phyloP scores from a whole-genome alignment of 2,797 vertebrate genomes.

The Ammospiza maritima region DNA sequence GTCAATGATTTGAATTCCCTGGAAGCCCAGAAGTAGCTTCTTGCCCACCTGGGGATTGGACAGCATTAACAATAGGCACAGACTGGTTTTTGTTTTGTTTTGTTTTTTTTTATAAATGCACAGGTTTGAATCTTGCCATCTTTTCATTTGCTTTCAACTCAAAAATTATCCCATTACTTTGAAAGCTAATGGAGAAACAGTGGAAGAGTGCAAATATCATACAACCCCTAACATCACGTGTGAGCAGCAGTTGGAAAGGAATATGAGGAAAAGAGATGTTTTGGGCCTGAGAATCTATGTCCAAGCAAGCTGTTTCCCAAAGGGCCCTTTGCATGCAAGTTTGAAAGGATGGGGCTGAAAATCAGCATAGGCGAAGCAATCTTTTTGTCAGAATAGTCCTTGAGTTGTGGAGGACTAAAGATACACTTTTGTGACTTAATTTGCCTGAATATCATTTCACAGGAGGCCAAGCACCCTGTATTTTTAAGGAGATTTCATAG shows the following conservation, averaged over 20 bases:
- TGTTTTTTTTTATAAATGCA: not conserved
- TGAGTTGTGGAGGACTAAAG: not conserved
- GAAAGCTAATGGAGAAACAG: not conserved
- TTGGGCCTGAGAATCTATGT: not conserved
- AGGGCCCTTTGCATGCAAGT: not conserved
- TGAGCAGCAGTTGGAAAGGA: not conserved
- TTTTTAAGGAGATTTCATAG: not conserved
- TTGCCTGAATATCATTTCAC: not conserved
- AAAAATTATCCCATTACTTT: not conserved
- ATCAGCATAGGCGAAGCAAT: not conserved
- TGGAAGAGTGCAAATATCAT: not conserved
- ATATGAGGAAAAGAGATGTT: not conserved
- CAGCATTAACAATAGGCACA: not conserved
- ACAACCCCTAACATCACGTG: not conserved
- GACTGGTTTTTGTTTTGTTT: not conserved
- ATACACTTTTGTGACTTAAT: not conserved
- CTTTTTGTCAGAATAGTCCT: not conserved
- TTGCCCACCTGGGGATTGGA: not conserved
- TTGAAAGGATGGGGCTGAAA: not conserved
- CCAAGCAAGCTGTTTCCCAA: not conserved
- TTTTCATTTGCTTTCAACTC: not conserved
- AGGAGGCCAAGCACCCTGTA: not conserved
- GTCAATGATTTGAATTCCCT: not conserved
- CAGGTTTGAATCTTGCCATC: not conserved
- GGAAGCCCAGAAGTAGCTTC: not conserved